Base-by-base conservation (phyloP, 2,113 vertebrate genomes). In the Synchiropus splendidus region DNA sequence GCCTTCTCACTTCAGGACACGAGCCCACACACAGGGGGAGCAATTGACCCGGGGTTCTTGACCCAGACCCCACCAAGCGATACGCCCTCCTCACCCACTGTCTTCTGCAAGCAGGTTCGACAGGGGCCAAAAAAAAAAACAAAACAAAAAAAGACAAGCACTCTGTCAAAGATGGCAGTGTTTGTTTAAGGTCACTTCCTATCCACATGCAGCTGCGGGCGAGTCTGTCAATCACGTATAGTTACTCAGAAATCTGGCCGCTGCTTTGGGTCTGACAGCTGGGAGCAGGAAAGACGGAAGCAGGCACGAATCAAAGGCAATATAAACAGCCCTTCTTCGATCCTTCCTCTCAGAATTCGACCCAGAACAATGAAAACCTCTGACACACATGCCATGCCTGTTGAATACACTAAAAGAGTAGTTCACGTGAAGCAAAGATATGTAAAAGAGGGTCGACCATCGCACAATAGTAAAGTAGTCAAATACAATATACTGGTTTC, bases 131-230 rank as follows among this genome's bases (percentile, higher is more conserved):
- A n/a, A 31, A 45, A 48, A 15, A 30, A 36, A 65, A 67, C n/a
- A n/a, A n/a, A n/a, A n/a, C n/a, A n/a, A 31, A 45, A 48, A 15
- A 30, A 36, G 65, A 67, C 61, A 44, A 49, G 31, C 63, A 51
- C 63, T 63, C 63, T 21, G 54, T 77, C 67, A 77, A 60, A 77
- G 61, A 52, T 52, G 56, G 59, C 64, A 67, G 43, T 5, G 35
- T 59, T 67, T 68, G 81, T 81, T 83, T 76, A 78, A 85, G 85
- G 84, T 86, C 81, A 85, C 53, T 81, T 83, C 68, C 82, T 75
- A 58, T 64, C 64, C 16, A 16, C 43, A 12, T 13, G 63, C 72
- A 0, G 67, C 82, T 64, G 70, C 74, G 67, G 79, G 82, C 72
- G 11, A 3, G 21, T 1, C 75, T 78, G 84, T 82, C 86, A 77